Evolutionary conservation across 2,888 invertebrate genomes (phyloP).

Genomic region (Sesia bembeciformis): DNA sequence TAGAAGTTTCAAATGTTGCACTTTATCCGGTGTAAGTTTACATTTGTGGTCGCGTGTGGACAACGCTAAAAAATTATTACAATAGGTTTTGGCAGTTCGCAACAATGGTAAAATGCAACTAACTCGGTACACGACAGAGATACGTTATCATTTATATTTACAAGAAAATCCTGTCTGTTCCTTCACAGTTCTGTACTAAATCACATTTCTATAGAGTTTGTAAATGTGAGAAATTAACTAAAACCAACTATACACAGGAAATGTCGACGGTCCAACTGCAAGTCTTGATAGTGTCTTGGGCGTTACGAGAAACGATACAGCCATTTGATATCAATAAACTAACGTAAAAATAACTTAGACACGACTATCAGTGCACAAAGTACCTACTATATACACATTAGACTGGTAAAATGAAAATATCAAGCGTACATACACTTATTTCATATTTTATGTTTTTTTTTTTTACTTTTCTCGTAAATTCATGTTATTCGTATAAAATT

Average conservation of each 20-base stretch:
- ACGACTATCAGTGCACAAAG: slow-evolving; percentile 63
- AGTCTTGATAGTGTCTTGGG: slow-evolving; percentile 44
- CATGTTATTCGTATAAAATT: too few relatives aligned
- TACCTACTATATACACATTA: slow-evolving; percentile 63
- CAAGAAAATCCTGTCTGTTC: slow-evolving; percentile 27
- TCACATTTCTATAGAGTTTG: slow-evolving; percentile 19
- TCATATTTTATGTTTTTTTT: slow-evolving; percentile 30
- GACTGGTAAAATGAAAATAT: slow-evolving; percentile 1
- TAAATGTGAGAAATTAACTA: slow-evolving; percentile 28
- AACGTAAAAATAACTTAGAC: slow-evolving; percentile 52
- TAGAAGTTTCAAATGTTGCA: neutral
- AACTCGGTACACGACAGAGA: slow-evolving; percentile 51
- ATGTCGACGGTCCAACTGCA: slow-evolving; percentile 14
- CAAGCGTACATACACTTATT: slow-evolving; percentile 19
- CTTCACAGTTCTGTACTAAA: slow-evolving; percentile 22
- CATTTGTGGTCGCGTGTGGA: slow-evolving; percentile 20
- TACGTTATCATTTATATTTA: slow-evolving; percentile 56
- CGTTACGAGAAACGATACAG: slow-evolving; percentile 50
- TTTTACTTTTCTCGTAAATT: slow-evolving; percentile 34
- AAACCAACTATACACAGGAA: slow-evolving; percentile 34
- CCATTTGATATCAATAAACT: slow-evolving; percentile 46
- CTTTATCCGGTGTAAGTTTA: slow-evolving; percentile 8
- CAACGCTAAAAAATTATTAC: slow-evolving; percentile 59
- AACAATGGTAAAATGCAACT: slow-evolving; percentile 71
- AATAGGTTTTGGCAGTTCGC: slow-evolving; percentile 71